phyloP scores from a whole-genome alignment of 2,888 invertebrate genomes.

The Rotaria macrura region DNA sequence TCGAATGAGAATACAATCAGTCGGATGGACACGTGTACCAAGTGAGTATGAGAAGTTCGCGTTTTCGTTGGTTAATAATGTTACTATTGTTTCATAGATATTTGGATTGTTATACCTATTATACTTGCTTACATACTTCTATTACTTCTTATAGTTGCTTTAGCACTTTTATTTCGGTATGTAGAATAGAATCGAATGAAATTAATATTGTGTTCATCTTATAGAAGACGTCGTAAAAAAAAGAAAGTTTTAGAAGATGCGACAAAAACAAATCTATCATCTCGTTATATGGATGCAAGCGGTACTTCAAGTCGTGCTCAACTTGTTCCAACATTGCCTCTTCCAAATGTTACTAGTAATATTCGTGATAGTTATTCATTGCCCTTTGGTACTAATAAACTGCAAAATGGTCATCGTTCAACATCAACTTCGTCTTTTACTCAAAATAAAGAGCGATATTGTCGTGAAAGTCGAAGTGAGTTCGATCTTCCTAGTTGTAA shows the following conservation, averaged over 20 bases:
- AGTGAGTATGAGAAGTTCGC: neutral
- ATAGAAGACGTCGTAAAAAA: neutral
- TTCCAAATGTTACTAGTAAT: neutral
- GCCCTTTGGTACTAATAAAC: neutral
- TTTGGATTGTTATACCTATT: constrained; percentile 14
- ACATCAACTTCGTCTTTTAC: neutral
- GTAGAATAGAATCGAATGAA: neutral
- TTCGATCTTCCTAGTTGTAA: neutral
- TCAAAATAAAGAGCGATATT: neutral
- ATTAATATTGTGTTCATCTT: neutral
- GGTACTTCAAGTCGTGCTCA: neutral
- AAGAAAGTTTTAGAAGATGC: neutral
- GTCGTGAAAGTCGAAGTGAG: neutral
- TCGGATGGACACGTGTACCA: neutral
- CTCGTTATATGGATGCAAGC: neutral
- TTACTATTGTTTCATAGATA: neutral
- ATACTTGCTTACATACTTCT: neutral
- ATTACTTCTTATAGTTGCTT: neutral
- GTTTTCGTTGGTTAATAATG: neutral
- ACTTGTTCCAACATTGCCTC: neutral
- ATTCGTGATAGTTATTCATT: neutral
- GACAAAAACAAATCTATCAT: neutral
- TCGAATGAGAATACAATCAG: neutral
- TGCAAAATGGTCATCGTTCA: neutral
- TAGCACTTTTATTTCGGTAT: neutral